Evolutionary conservation across 1,140 invertebrate species (phyloP).

Genomic region (Eupeodes corollae): DNA sequence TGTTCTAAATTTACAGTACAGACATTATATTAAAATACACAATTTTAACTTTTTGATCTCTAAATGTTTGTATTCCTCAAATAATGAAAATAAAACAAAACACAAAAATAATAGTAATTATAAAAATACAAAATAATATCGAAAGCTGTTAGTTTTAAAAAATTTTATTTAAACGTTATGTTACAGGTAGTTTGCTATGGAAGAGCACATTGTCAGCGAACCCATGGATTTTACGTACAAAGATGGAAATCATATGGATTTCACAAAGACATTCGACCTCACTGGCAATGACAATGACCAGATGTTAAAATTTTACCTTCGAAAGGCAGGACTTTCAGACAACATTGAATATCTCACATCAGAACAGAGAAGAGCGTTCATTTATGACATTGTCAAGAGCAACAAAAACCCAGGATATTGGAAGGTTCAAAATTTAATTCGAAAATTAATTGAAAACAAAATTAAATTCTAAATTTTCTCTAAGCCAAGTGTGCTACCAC

Average conservation of each 20-base stretch:
- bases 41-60: too few relatives aligned
- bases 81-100: too few relatives aligned
- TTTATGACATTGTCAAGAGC: conserved; percentile 33
- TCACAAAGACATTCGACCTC: conserved; percentile 30
- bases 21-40: too few relatives aligned
- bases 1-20: too few relatives aligned
- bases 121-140: too few relatives aligned
- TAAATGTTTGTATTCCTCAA: too few relatives aligned
- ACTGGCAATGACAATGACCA: conserved; percentile 25
- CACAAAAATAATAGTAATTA: too few relatives aligned
- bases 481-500: conserved; percentile 14
- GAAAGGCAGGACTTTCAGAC: conserved; percentile 23
- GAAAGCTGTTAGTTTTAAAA: too few relatives aligned
- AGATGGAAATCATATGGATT: conserved; percentile 23
- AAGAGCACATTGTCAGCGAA: conserved; percentile 24
- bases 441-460: background rate
- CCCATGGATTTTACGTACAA: conserved; percentile 29
- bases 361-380: conserved; percentile 24
- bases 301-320: conserved; percentile 26
- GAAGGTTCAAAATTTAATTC: conserved; percentile 21
- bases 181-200: background rate
- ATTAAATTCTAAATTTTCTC: background rate
- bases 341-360: conserved; percentile 21
- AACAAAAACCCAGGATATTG: conserved; percentile 29
- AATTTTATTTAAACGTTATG: too few relatives aligned